Evolutionary conservation across 2,113 vertebrate genomes (phyloP).

Genomic region (Mesoclemmys tuberculata): DNA sequence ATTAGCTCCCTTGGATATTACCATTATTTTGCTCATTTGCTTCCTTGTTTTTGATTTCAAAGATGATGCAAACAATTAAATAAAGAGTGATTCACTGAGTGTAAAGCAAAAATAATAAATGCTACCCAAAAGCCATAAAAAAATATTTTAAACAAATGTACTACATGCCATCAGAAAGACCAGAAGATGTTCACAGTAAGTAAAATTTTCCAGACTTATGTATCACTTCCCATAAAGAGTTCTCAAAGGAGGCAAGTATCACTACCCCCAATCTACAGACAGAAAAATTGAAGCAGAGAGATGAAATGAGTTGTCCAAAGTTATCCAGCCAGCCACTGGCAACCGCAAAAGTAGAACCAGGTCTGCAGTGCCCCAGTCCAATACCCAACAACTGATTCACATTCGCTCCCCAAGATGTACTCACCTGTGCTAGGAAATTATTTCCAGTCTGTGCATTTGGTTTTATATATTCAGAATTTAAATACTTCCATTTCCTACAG

Average conservation of each 20-base stretch:
- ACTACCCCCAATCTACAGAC: background rate
- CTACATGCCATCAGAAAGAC: background rate
- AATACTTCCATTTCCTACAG: background rate
- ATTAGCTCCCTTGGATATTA: background rate
- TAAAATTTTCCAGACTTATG: background rate
- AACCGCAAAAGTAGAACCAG: background rate
- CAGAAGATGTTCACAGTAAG: background rate
- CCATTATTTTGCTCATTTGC: background rate
- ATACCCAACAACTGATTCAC: fast-evolving
- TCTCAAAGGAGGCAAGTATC: background rate
- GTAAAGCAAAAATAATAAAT: background rate
- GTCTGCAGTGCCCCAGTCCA: background rate
- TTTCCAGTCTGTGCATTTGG: background rate
- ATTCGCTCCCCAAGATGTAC: background rate
- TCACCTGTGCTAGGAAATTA: background rate
- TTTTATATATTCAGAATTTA: background rate
- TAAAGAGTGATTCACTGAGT: background rate
- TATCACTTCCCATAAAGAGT: background rate
- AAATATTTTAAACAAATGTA: background rate
- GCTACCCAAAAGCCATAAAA: background rate
- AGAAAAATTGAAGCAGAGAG: background rate
- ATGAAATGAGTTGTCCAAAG: background rate
- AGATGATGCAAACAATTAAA: background rate
- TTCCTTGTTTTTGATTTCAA: background rate
- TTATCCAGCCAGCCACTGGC: background rate